Conservation (phyloP, 1,140 invertebrate genomes). For the Stegodyphus dumicola region DNA sequence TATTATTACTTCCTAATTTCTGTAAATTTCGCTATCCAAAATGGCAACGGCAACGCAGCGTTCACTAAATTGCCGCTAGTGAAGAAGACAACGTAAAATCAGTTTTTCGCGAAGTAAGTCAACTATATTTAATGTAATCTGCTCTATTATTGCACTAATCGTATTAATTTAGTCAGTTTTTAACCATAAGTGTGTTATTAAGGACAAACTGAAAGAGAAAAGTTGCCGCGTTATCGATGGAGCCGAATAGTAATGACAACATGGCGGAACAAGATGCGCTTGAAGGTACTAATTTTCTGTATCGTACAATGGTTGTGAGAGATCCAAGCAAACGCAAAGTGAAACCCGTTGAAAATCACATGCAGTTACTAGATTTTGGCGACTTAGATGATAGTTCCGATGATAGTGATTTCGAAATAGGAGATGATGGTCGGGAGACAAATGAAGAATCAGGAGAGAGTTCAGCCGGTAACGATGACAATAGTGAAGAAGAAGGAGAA, state of each 20-base stretch:
- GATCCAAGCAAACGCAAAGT: slow-evolving; percentile 87
- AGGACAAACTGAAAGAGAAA: neutral
- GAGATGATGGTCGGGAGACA: slow-evolving; percentile 77
- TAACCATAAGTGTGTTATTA: neutral
- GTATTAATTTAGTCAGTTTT: neutral
- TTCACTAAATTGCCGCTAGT: no score
- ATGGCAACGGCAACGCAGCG: no score
- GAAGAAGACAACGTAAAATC: no score
- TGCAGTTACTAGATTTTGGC: slow-evolving; percentile 79
- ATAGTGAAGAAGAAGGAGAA: slow-evolving; percentile 55
- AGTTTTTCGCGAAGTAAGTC: no score
- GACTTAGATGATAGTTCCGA: slow-evolving; percentile 92
- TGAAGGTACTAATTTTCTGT: slow-evolving; percentile 52
- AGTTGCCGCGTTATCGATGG: slow-evolving; percentile 8
- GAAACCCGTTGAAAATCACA: slow-evolving; percentile 76
- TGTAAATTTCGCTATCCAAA: no score
- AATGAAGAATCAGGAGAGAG: slow-evolving; percentile 56
- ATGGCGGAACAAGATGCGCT: slow-evolving; percentile 58
- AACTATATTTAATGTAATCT: no score
- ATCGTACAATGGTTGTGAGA: slow-evolving; percentile 77
- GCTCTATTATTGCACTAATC: no score
- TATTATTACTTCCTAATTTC: no score
- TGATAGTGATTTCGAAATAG: slow-evolving; percentile 94
- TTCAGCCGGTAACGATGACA: slow-evolving; percentile 60
- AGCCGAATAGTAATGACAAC: slow-evolving; percentile 44